A percentile compares a stretch with the other conserved stretches of the same genome.
Conservation (phyloP, 2,888 invertebrate species). For the Platerodrilus igneus region DNA sequence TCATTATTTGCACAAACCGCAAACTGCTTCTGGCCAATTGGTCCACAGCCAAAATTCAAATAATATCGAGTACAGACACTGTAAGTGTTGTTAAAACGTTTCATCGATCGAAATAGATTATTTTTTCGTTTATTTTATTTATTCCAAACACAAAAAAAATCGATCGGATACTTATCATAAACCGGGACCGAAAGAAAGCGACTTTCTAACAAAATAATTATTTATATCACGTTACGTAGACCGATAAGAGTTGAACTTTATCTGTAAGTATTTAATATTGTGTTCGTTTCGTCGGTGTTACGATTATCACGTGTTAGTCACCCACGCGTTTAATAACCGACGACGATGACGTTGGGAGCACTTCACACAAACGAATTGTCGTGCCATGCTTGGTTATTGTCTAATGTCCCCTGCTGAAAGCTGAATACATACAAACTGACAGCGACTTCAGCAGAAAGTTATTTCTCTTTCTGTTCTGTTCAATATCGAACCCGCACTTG, state of each 20-base stretch:
- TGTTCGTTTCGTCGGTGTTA: not conserved
- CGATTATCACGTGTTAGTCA: conserved; percentile 17
- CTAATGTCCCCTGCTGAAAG: conserved; percentile 18
- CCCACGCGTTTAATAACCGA: conserved; percentile 16
- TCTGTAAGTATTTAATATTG: not conserved
- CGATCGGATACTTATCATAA: too few relatives aligned
- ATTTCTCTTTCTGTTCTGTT: conserved; percentile 15
- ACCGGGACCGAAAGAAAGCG: too few relatives aligned
- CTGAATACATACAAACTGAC: too few relatives aligned
- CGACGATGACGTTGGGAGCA: conserved; percentile 15
- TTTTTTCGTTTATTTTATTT: conserved; percentile 13
- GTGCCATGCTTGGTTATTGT: conserved; percentile 15
- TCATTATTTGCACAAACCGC: conserved; percentile 54
- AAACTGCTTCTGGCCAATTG: conserved; percentile 22
- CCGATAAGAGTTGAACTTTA: not conserved
- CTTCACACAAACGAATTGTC: conserved; percentile 21
- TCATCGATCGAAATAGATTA: conserved; percentile 33
- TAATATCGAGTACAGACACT: too few relatives aligned
- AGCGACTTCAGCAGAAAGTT: conserved; percentile 21
- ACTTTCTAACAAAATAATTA: too few relatives aligned
- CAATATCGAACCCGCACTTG: conserved; percentile 22
- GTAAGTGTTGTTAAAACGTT: conserved; percentile 23
- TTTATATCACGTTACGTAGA: too few relatives aligned
- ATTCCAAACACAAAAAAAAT: too few relatives aligned
- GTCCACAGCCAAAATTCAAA: conserved; percentile 26